Conservation (phyloP, 2,888 invertebrate genomes). For the Hirudinaria manillensis region DNA sequence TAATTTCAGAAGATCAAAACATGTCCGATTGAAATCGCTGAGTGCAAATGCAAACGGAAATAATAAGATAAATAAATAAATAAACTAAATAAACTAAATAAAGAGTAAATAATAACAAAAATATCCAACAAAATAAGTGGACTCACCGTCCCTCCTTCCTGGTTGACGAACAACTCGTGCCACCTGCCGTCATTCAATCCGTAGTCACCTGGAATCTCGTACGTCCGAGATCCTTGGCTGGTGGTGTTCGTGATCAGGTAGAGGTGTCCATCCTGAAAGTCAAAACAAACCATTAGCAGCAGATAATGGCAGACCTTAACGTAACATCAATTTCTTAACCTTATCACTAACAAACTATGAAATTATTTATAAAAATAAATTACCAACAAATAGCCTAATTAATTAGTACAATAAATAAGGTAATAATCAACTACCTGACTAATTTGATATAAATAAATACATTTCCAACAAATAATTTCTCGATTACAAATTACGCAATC, state of each 20-base stretch:
- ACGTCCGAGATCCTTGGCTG: not conserved
- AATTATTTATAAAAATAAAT: too few relatives aligned
- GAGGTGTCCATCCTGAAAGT: constrained; percentile 11
- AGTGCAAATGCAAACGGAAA: not conserved
- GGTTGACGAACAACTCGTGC: constrained; percentile 37
- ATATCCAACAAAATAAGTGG: constrained; percentile 7
- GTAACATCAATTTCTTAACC: not conserved
- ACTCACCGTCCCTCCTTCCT: constrained; percentile 34
- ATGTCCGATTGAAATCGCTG: too few relatives aligned
- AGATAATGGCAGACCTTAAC: not conserved
- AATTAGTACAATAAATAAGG: too few relatives aligned
- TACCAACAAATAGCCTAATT: too few relatives aligned
- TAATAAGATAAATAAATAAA: not conserved
- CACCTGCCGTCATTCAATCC: constrained; percentile 33
- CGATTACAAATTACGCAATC: too few relatives aligned
- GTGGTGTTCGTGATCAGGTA: constrained; percentile 21
- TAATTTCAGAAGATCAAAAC: too few relatives aligned
- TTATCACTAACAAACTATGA: too few relatives aligned
- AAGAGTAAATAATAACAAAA: too few relatives aligned
- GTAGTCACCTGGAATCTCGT: not conserved
- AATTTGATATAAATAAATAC: too few relatives aligned
- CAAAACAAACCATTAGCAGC: not conserved
- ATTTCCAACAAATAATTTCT: too few relatives aligned
- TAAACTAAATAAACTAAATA: too few relatives aligned
- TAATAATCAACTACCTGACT: too few relatives aligned